phyloP scores from a whole-genome alignment of 2,797 vertebrate species.

The Lepilemur ruficaudatus region DNA sequence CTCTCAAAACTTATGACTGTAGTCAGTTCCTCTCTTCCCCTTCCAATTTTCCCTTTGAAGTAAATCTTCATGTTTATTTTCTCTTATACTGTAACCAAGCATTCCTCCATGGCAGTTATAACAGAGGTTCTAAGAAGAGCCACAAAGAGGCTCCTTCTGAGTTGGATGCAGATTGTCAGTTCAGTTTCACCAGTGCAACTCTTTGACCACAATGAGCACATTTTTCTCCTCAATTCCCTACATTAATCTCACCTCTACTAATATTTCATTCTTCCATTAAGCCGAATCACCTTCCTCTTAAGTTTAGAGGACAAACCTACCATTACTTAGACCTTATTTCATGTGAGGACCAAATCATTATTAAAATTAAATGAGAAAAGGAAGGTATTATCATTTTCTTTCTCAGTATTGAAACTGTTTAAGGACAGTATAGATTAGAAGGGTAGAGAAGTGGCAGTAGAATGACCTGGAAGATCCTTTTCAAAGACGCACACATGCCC shows the following conservation, averaged over 20 bases:
- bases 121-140: neutral
- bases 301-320: neutral
- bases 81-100: neutral
- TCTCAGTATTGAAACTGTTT: neutral
- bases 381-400: conserved; percentile 24
- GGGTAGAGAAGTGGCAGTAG: neutral
- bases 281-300: neutral
- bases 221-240: neutral
- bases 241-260: neutral
- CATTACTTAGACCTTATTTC: neutral
- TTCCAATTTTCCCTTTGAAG: neutral
- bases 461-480: neutral
- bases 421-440: neutral
- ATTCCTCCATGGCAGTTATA: neutral
- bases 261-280: neutral
- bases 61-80: neutral
- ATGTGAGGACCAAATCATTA: conserved; percentile 6
- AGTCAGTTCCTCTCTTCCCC: neutral
- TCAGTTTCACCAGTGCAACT: neutral
- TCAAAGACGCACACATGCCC: neutral
- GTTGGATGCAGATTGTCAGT: neutral
- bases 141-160: neutral
- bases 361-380: conserved; percentile 22
- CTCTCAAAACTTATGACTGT: conserved; percentile 3
- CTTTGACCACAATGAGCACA: neutral